A percentile compares a stretch with the other conserved stretches of the same genome.
Conservation (phyloP, 2,888 invertebrate genomes). For the Pediacus dermestoides region DNA sequence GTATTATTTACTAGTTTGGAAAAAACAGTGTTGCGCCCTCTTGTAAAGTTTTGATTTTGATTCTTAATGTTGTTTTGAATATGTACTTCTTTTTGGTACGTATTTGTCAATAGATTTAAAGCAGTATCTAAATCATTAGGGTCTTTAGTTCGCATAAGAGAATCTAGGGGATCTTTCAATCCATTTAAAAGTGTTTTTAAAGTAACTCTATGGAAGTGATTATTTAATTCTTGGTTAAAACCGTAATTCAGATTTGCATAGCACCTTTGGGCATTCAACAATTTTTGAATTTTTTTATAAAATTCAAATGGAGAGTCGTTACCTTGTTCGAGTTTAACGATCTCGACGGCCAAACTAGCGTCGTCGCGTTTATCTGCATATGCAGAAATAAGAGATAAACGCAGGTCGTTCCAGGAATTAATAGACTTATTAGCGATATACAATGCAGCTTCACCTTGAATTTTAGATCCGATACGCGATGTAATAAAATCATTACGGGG, state of each 20-base stretch:
- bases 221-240: neutral
- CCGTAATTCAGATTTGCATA: constrained; percentile 1
- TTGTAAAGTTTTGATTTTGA: neutral
- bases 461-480: constrained; percentile 1
- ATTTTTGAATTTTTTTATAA: constrained; percentile 1
- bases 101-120: constrained; percentile 9
- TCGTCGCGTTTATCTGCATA: constrained; percentile 2
- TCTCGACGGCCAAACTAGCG: neutral
- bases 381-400: neutral
- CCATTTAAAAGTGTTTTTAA: constrained; percentile 9
- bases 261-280: neutral
- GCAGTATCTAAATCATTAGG: constrained; percentile 7
- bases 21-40: neutral
- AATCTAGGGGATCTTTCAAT: constrained; percentile 10
- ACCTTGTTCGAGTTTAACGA: neutral
- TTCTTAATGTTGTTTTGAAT: neutral
- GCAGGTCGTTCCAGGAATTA: neutral
- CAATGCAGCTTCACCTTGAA: neutral
- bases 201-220: constrained; percentile 6
- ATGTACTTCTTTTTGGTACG: constrained; percentile 9
- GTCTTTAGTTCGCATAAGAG: constrained; percentile 11
- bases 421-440: neutral
- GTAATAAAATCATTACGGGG: constrained; percentile 4
- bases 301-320: constrained; percentile 1
- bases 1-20: neutral